A percentile compares a stretch with the other conserved stretches of the same genome.
Evolutionary conservation across 2,113 vertebrate species (phyloP).

Genomic region (Vicugna pacos): DNA sequence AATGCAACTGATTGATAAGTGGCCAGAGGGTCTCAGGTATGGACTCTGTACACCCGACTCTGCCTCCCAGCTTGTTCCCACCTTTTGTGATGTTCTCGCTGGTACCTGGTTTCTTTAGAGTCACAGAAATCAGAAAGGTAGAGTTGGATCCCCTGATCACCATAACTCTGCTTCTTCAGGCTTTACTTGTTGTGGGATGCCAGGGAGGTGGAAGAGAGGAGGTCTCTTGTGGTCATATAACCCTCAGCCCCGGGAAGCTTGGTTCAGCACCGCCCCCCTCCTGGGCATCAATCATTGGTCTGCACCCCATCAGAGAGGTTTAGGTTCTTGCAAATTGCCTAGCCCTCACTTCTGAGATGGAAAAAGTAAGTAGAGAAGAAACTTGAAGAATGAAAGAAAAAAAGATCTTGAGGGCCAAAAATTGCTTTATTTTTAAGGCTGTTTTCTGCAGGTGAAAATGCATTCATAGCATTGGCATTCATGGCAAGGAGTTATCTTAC

Average conservation of each 20-base stretch:
- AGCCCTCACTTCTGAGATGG: background rate
- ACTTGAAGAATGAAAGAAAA: slow-evolving; percentile 46
- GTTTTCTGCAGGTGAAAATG: background rate
- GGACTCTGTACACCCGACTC: background rate
- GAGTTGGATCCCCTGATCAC: background rate
- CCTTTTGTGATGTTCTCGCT: background rate
- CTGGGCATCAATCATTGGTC: background rate
- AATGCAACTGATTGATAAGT: background rate
- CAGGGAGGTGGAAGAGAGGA: background rate
- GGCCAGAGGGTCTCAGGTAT: background rate
- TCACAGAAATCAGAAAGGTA: slow-evolving; percentile 37
- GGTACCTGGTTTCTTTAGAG: background rate
- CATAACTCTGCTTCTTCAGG: background rate
- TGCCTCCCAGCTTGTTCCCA: background rate
- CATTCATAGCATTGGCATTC: background rate
- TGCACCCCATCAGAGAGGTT: background rate
- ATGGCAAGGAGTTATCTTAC: background rate
- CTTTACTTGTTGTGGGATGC: background rate
- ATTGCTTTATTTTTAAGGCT: background rate
- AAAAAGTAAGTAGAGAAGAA: background rate
- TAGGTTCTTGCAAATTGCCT: background rate
- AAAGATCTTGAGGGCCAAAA: background rate
- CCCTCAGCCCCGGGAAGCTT: background rate
- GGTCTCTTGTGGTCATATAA: background rate
- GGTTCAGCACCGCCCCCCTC: background rate